Percentiles rank a stretch among this genome's conserved stretches.
Conservation (phyloP, 2,888 invertebrate species). For the Hermaeophaga mercurialis region DNA sequence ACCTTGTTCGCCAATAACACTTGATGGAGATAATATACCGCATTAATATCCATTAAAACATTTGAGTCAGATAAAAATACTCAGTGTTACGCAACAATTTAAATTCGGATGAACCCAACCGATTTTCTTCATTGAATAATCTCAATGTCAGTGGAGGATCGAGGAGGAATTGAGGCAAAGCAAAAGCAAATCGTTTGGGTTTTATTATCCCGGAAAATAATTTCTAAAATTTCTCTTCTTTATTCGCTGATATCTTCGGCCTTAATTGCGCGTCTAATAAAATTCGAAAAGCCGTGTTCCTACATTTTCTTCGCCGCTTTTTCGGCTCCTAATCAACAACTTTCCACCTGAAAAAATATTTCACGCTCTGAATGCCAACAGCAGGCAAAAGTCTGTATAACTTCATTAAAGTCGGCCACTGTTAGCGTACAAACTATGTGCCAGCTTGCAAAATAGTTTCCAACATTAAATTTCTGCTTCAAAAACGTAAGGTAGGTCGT, state of each 20-base stretch:
- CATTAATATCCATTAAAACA: not conserved
- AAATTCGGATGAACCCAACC: too few relatives aligned
- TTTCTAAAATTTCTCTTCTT: too few relatives aligned
- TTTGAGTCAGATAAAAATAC: not conserved
- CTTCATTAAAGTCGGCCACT: slow-evolving; percentile 1
- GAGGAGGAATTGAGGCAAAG: too few relatives aligned
- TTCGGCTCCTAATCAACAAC: slow-evolving; percentile 9
- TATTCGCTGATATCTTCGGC: too few relatives aligned
- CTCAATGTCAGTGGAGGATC: too few relatives aligned
- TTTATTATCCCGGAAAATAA: too few relatives aligned
- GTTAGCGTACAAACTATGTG: not conserved
- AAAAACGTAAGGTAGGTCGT: too few relatives aligned
- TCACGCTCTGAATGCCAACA: slow-evolving; percentile 6
- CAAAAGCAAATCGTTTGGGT: too few relatives aligned
- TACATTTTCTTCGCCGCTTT: not conserved
- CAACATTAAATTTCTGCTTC: too few relatives aligned
- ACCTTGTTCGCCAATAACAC: not conserved
- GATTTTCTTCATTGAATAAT: too few relatives aligned
- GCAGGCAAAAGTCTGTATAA: slow-evolving; percentile 4
- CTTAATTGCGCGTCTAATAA: slow-evolving; percentile 1
- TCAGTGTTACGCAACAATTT: too few relatives aligned
- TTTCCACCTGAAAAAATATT: slow-evolving; percentile 15
- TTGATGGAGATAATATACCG: not conserved
- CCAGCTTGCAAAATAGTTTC: too few relatives aligned
- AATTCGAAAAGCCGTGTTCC: not conserved